phyloP scores from a whole-genome alignment of 2,888 invertebrate genomes.

The Cerceris rybyensis region DNA sequence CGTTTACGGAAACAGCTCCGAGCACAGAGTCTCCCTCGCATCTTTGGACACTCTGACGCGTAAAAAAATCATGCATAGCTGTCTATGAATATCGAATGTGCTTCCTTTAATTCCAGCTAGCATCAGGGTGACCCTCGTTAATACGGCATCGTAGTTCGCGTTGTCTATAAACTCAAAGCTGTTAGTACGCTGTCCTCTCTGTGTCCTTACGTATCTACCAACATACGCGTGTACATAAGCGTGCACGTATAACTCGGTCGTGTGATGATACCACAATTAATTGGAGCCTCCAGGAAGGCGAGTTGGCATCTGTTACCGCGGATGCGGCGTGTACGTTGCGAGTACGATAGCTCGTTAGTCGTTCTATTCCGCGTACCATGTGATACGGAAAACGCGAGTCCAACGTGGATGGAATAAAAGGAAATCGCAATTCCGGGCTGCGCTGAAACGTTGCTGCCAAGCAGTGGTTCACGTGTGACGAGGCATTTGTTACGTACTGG shows the following conservation, averaged over 20 bases:
- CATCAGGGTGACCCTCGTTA: conserved; percentile 48
- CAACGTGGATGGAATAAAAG: conserved; percentile 38
- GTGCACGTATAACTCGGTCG: conserved; percentile 46
- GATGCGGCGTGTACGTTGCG: conserved; percentile 33
- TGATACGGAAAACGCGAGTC: conserved; percentile 50
- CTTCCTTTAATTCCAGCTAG: conserved; percentile 36
- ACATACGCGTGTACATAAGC: conserved; percentile 18
- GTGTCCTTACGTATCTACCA: neutral
- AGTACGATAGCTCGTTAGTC: conserved; percentile 54
- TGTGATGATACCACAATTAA: conserved; percentile 60
- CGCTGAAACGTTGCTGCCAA: neutral
- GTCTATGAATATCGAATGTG: conserved; percentile 24
- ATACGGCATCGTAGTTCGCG: conserved; percentile 32
- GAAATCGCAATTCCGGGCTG: conserved; percentile 7
- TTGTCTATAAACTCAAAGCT: conserved; percentile 1
- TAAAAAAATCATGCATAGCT: conserved; percentile 13
- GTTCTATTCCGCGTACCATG: conserved; percentile 47
- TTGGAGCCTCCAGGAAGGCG: conserved; percentile 49
- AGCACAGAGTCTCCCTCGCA: conserved; percentile 8
- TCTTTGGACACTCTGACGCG: neutral
- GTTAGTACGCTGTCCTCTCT: neutral
- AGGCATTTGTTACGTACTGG: neutral
- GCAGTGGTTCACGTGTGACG: conserved; percentile 5
- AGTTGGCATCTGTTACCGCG: conserved; percentile 34
- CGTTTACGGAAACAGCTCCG: conserved; percentile 14